Conservation (phyloP, 2,797 vertebrate genomes). For the Margarornis squamiger region DNA sequence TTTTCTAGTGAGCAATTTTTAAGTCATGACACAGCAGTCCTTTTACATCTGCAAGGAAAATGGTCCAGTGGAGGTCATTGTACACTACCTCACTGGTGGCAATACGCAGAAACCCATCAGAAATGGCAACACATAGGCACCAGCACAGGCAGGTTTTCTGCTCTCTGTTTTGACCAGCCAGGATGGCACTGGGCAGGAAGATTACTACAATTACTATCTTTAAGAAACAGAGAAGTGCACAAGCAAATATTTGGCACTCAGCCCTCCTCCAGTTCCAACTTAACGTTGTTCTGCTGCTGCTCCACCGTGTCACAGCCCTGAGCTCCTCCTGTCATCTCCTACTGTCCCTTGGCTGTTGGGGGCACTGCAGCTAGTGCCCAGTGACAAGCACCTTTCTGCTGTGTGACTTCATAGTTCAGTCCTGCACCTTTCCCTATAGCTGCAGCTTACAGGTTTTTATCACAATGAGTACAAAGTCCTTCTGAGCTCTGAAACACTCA, state of each 20-base stretch:
- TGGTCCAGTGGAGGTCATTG: not conserved
- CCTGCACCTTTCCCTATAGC: not conserved
- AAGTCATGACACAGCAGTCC: not conserved
- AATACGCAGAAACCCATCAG: not conserved
- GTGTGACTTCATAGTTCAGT: not conserved
- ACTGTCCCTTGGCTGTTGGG: not conserved
- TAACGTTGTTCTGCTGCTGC: not conserved
- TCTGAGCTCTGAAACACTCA: not conserved
- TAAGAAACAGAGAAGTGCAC: not conserved
- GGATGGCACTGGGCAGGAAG: not conserved
- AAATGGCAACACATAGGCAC: not conserved
- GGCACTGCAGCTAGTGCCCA: accelerated
- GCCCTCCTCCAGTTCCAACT: not conserved
- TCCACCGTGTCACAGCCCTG: not conserved
- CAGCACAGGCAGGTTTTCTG: not conserved
- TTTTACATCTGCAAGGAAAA: not conserved
- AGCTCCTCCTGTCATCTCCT: not conserved
- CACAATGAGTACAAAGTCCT: not conserved
- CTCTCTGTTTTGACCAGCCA: not conserved
- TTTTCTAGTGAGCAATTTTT: not conserved
- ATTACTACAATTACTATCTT: not conserved
- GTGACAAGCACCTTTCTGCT: not conserved
- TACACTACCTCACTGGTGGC: accelerated
- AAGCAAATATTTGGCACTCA: not conserved
- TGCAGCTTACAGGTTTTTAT: not conserved